Evolutionary conservation across 2,888 invertebrate species (phyloP), one percentile per base, ranked within the genome.

Genomic region (Endotricha flammealis): DNA sequence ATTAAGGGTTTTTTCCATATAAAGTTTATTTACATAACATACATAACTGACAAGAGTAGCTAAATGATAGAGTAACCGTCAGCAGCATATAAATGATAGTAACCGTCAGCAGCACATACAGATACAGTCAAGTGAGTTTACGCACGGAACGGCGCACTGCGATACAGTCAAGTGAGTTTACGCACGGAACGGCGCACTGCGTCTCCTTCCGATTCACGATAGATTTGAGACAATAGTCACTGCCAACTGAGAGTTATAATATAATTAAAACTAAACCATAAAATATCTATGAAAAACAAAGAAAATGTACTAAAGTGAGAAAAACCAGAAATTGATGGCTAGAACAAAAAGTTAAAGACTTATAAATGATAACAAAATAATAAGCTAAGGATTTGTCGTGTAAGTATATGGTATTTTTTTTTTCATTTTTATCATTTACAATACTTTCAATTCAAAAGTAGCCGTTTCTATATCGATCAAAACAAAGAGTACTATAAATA

Each of bases 11-110:
- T 68, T 67, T 66, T 60, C 65, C 63, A 65, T 65, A 68, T 69
- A 79, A 76, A 76, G 70, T 80, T 78, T 82, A 82, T 82, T 82
- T 82, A 82, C 81, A 80, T 80, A 79, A 80, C 75, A 77, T 79
- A 70, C 68, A 78, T 72, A 78, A 77, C 74, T 70, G 72, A 79
- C 68, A 75, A 71, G 64, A 69, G 55, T 70, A 71, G 66, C 56
- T 70, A 68, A 64, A 72, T n/a, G 59, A 65, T 63, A 60, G 65
- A 63, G 61, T 55, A 57, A 64, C 71, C 69, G 69, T 67, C 71
- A 67, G 72, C 58, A 73, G 71, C 67, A 63, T 53, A 62, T 49
- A 46, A 72, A 59, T 66, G 63, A 60, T 66, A 63, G 61, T 55
- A 57, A 64, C 71, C 69, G 69, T 67, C 71, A 67, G 72, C 58